Evolutionary conservation across 2,888 invertebrate species (phyloP).

Genomic region (Eurytoma adleriae): DNA sequence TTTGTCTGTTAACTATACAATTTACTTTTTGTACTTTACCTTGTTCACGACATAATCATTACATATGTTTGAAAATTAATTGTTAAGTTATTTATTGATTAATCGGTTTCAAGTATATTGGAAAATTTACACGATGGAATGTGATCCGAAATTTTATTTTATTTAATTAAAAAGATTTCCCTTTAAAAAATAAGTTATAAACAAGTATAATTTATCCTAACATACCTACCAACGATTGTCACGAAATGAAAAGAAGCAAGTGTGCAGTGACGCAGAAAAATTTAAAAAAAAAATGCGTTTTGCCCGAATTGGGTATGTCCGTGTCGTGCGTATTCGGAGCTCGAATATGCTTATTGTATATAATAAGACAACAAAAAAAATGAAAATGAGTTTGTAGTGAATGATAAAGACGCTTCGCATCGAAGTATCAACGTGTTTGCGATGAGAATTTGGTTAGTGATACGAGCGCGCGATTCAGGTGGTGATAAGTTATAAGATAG

Average conservation of each 20-base stretch:
- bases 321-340: constrained; percentile 57
- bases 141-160: too few relatives aligned
- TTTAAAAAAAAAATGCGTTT: constrained; percentile 53
- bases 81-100: too few relatives aligned
- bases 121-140: too few relatives aligned
- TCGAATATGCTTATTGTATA: constrained; percentile 60
- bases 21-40: too few relatives aligned
- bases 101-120: too few relatives aligned
- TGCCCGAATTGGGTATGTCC: constrained; percentile 57
- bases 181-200: too few relatives aligned
- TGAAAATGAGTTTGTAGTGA: constrained; percentile 46
- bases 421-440: constrained; percentile 49
- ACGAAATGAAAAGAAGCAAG: constrained; percentile 13
- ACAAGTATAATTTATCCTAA: too few relatives aligned
- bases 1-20: neutral
- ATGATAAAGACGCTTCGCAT: constrained; percentile 56
- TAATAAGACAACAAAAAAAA: constrained; percentile 52
- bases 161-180: too few relatives aligned
- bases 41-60: too few relatives aligned
- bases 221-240: neutral
- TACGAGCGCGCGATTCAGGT: constrained; percentile 31
- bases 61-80: too few relatives aligned
- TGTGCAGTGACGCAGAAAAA: constrained; percentile 35
- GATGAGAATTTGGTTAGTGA: constrained; percentile 48
- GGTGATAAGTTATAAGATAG: constrained; percentile 32